Evolutionary conservation across 2,113 vertebrate genomes (phyloP).

Genomic region (Gadus macrocephalus): DNA sequence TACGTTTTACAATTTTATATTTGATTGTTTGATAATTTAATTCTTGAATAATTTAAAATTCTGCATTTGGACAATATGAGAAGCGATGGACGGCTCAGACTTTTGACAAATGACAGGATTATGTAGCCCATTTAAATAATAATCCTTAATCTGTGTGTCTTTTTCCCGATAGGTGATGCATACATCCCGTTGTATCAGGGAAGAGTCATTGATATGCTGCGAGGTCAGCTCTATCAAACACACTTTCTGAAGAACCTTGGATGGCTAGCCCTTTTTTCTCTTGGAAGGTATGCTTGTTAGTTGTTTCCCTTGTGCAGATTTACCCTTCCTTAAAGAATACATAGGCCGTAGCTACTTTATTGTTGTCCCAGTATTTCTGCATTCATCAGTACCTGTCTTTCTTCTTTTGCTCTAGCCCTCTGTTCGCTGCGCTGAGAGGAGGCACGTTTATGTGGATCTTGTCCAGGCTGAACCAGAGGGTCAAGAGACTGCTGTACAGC

Average conservation of each 20-base stretch:
- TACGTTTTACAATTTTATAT: no score
- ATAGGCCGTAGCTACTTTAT: background rate
- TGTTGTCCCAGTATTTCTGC: background rate
- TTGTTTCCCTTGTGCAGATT: no score
- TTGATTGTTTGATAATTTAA: background rate
- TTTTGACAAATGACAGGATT: no score
- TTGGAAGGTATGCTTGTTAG: slow-evolving; percentile 71
- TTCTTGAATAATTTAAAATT: background rate
- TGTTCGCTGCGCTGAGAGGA: slow-evolving; percentile 65
- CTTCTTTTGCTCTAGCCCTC: slow-evolving; percentile 40
- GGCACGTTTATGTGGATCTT: slow-evolving; percentile 65
- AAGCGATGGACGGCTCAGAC: no score
- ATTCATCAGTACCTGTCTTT: background rate
- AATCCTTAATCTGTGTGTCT: background rate
- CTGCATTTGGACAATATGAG: background rate
- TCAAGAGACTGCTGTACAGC: slow-evolving; percentile 65
- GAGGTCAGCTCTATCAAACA: slow-evolving; percentile 39
- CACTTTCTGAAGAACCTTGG: slow-evolving; percentile 60
- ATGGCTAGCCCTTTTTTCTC: slow-evolving; percentile 66
- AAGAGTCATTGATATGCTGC: slow-evolving; percentile 74
- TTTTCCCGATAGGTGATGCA: slow-evolving; percentile 59
- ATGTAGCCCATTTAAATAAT: no score
- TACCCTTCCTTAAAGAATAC: no score
- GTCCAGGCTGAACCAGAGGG: slow-evolving; percentile 65
- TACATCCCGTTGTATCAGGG: slow-evolving; percentile 74